Percentiles rank a stretch among this genome's conserved stretches.
Conservation (phyloP, 2,888 invertebrate species). For the Volucella zonaria region DNA sequence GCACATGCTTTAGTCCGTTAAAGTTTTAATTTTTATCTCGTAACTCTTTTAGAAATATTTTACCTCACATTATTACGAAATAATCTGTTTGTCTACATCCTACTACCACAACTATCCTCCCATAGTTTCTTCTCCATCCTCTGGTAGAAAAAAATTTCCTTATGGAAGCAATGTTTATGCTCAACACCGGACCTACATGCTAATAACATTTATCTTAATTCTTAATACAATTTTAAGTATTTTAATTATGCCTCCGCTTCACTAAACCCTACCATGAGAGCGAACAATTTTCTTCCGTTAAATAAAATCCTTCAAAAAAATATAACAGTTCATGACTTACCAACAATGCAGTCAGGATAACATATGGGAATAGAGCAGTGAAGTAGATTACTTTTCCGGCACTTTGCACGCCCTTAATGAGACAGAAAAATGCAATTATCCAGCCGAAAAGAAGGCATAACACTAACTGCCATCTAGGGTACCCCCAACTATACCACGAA, state of each 20-base stretch:
- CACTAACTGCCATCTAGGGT: conserved; percentile 91
- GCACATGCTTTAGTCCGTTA: too few relatives aligned
- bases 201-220: conserved; percentile 9
- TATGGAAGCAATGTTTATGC: neutral
- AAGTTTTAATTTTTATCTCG: too few relatives aligned
- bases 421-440: conserved; percentile 93
- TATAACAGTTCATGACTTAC: conserved; percentile 68
- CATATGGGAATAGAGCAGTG: conserved; percentile 88
- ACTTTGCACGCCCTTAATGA: conserved; percentile 94
- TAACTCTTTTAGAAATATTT: too few relatives aligned
- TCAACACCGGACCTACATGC: neutral
- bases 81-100: neutral
- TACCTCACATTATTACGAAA: too few relatives aligned
- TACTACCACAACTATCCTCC: neutral
- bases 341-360: conserved; percentile 87
- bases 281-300: neutral
- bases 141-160: neutral
- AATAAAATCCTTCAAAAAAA: neutral
- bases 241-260: conserved; percentile 8
- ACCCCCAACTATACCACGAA: conserved; percentile 88
- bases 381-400: conserved; percentile 93
- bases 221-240: neutral
- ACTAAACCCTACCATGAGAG: neutral
- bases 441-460: conserved; percentile 90
- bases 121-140: neutral